Evolutionary conservation across 1,140 invertebrate species (phyloP), one percentile per base, ranked within the genome.

Genomic region (Hylaeus volcanicus): DNA sequence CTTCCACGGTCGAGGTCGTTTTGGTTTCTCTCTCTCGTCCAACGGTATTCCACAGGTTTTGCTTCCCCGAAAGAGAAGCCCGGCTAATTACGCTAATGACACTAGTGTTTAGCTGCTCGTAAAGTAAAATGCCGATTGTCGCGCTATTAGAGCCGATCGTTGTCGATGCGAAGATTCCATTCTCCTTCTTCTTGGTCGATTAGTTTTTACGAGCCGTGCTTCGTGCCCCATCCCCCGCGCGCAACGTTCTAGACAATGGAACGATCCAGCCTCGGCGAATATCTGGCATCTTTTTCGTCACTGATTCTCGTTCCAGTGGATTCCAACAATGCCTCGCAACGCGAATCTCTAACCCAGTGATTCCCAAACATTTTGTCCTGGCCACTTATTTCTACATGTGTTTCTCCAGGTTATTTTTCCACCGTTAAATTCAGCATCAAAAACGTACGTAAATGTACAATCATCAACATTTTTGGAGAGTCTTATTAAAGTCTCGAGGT

Each of bases 1-100:
- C 37, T 14, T 56, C 63, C 58, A 39, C 79, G 63, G 41, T 61
- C 68, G 12, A 55, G 12, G 15, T 74, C 60, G 58, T 45, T 79
- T 53, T 3, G 15, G 8, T 61, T 6, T 15, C 41, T 41, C 43
- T 37, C 8, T 5, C 14, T 60, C 41, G 15, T 12, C 65, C 48
- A 9, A 1, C 53, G 5, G 39, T 71, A 71, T 41, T 71, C 69
- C 41, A 53, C 9, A 68, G 48, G 65, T 68, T 26, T 68, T 45
- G 11, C 48, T 0, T 5, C 3, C 48, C 11, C 8, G 48, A 5
- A 37, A 48, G 15, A 68, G 65, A 53, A 5, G 26, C 5, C 48
- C 6, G n/a, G 65, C 55, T 58, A 71, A 71, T 43, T 71, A 39
- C 55, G 3, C 12, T 14, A 71, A 58, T 14, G 53, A 26, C 8